phyloP scores from a whole-genome alignment of 2,113 vertebrate genomes.

The Crocuta crocuta region DNA sequence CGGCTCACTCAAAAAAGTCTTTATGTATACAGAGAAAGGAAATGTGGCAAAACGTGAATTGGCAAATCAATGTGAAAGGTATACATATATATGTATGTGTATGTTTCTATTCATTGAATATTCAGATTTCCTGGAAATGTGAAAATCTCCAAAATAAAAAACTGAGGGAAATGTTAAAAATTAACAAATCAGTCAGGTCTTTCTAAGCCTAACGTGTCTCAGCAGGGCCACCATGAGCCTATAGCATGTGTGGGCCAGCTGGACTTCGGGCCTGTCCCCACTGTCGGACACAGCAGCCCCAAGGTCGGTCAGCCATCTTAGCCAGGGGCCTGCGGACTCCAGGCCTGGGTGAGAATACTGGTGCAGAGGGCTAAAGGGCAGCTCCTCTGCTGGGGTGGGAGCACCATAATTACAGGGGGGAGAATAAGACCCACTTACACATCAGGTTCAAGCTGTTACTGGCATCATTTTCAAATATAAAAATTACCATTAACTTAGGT shows the following conservation, averaged over 20 bases:
- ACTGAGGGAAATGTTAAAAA: neutral
- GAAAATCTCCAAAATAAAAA: conserved; percentile 26
- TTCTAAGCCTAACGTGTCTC: neutral
- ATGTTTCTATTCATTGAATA: neutral
- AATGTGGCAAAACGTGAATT: neutral
- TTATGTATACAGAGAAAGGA: neutral
- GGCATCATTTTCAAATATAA: neutral
- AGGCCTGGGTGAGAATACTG: neutral
- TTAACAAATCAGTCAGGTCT: neutral
- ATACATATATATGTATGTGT: neutral
- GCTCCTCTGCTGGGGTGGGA: neutral
- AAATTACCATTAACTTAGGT: neutral
- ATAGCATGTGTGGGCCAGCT: neutral
- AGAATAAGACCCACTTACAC: neutral
- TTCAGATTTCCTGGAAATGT: neutral
- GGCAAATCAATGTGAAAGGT: neutral
- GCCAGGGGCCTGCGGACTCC: no score
- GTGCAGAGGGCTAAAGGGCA: neutral
- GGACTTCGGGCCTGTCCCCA: neutral
- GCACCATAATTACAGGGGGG: neutral
- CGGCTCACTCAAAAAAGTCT: neutral
- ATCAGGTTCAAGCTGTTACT: neutral
- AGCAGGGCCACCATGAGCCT: neutral
- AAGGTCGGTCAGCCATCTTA: neutral
- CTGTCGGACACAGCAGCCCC: neutral